A percentile compares a stretch with the other conserved stretches of the same genome.
Evolutionary conservation across 2,888 invertebrate genomes (phyloP).

Genomic region (Therioaphis trifolii): DNA sequence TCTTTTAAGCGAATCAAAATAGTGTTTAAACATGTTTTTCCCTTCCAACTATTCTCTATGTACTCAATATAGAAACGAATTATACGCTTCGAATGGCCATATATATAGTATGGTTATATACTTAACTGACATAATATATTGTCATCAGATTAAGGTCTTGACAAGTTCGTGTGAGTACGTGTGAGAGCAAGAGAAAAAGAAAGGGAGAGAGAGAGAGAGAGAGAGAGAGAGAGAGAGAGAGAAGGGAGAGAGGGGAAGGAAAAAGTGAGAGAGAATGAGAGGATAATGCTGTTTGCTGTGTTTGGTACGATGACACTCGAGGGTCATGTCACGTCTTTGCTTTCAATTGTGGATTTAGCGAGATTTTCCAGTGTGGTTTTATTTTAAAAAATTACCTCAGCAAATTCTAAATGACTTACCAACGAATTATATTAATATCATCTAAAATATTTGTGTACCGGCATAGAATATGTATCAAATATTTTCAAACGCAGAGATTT

Average conservation of each 20-base stretch:
- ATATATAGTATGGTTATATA: too few relatives aligned
- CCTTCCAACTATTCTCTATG: background rate
- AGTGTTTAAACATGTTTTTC: too few relatives aligned
- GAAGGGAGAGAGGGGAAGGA: background rate
- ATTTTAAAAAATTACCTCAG: too few relatives aligned
- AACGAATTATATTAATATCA: too few relatives aligned
- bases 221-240: background rate
- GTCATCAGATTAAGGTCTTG: constrained; percentile 21
- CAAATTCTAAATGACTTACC: too few relatives aligned
- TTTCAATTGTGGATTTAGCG: background rate
- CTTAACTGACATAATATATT: background rate
- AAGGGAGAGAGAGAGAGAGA: background rate
- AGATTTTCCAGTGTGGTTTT: background rate
- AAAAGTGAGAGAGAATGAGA: too few relatives aligned
- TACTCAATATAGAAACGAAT: background rate
- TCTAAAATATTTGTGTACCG: too few relatives aligned
- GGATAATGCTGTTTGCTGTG: too few relatives aligned
- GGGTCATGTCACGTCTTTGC: background rate
- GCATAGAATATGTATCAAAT: too few relatives aligned
- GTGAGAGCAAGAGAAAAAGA: background rate
- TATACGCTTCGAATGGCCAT: background rate
- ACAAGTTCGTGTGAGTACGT: background rate
- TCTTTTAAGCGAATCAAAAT: too few relatives aligned
- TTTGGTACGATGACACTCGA: constrained; percentile 15
- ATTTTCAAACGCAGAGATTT: too few relatives aligned